Base-by-base conservation (phyloP, 2,888 invertebrate species). In the Chloroclystis v-ata region DNA sequence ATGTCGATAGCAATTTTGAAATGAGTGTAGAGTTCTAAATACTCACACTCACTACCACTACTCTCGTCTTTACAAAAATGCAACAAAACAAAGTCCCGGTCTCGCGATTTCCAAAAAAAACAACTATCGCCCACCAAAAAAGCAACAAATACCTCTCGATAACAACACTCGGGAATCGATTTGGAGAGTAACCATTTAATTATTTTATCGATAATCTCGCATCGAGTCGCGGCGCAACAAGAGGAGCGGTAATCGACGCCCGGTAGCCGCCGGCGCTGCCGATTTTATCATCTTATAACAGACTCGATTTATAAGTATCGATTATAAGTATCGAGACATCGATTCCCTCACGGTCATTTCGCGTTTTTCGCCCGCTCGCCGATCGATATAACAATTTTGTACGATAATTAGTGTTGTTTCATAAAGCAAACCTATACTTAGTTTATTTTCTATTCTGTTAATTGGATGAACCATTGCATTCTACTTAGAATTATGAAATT, bases 101-200 rank as follows among this genome's bases (percentile, higher is more conserved):
- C 28, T 8, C 45, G 25, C 28, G 1, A 13, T 20, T 43, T 14
- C 24, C 14, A 45, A 28, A 33, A 49, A 46, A 49, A 46, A 51
- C 56, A 61, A 72, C 75, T 75, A 77, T 78, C 75, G 58, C 69
- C 72, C 64, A 63, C 75, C 77, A 72, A 86, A 81, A 67, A 75
- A 38, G 42, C 77, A 79, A 80, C 81, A 82, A 82, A 85, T 75
- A 82, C 79, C 73, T 69, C 72, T 77, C 78, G 86, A 87, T 85
- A 87, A 86, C 84, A 86, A 86, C 86, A 86, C 85, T 81, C 82
- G 75, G 69, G 86, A 86, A 86, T 86, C 87, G 87, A 86, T 87
- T 87, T 86, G 72, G 82, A 83, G 84, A 85, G 84, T 85, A 85
- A 87, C 86, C 87, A 86, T 87, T 87, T 87, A 87, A 87, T 87